Percentiles rank a stretch among this genome's conserved stretches.
Conservation (phyloP, 2,113 vertebrate genomes). For the Hyaena hyaena region DNA sequence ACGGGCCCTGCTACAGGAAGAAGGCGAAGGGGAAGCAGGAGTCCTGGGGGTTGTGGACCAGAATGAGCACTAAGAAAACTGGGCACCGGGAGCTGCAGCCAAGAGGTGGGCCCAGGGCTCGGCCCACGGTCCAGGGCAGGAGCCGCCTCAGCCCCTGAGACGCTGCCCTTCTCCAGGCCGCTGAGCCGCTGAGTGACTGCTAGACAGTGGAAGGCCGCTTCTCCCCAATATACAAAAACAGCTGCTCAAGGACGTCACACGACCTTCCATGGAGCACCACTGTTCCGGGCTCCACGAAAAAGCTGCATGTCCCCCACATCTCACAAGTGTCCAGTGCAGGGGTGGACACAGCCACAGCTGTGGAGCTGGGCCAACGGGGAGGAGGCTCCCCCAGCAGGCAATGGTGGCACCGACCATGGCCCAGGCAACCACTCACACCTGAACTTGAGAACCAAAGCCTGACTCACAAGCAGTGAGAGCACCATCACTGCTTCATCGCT, state of each 20-base stretch:
- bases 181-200: background rate
- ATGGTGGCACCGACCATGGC: background rate
- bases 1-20: background rate
- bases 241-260: background rate
- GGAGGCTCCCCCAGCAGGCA: too few relatives aligned
- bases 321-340: background rate
- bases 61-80: background rate
- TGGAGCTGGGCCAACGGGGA: background rate
- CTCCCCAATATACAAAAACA: background rate
- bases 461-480: background rate
- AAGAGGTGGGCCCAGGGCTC: background rate
- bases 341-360: background rate
- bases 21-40: background rate
- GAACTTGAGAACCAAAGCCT: background rate
- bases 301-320: background rate
- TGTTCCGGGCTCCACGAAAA: background rate
- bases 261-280: background rate
- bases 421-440: background rate
- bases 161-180: background rate
- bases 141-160: background rate
- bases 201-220: background rate
- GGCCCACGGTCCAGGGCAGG: background rate
- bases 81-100: too few relatives aligned
- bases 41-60: background rate
- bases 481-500: fast-evolving